phyloP scores from a whole-genome alignment of 1,140 invertebrate species.

The Dreissena rostriformis region DNA sequence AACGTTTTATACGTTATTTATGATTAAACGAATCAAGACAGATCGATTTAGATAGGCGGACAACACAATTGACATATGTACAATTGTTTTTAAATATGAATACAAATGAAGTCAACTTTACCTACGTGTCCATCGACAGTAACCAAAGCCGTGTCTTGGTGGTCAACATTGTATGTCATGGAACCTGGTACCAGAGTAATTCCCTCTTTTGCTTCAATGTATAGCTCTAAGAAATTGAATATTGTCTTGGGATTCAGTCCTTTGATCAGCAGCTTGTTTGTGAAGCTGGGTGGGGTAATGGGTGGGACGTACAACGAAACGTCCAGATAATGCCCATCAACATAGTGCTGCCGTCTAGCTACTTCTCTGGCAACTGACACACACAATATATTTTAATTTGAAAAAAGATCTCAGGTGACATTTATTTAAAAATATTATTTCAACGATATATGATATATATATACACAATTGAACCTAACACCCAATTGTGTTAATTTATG shows the following conservation, averaged over 20 bases:
- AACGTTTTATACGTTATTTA: too few species aligned
- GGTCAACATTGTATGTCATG: background rate
- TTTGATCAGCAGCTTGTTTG: conserved; percentile 35
- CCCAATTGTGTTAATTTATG: too few species aligned
- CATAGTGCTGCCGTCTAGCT: background rate
- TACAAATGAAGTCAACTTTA: too few species aligned
- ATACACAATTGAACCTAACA: too few species aligned
- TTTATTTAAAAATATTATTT: too few species aligned
- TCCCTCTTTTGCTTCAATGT: conserved; percentile 19
- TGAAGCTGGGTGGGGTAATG: conserved; percentile 8
- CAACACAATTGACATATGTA: too few species aligned
- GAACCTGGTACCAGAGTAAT: background rate
- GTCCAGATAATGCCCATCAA: conserved; percentile 22
- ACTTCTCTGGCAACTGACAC: conserved; percentile 33
- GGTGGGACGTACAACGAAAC: conserved; percentile 22
- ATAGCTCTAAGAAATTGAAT: conserved; percentile 31
- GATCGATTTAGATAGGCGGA: too few species aligned
- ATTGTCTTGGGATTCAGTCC: conserved; percentile 39
- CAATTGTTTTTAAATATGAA: too few species aligned
- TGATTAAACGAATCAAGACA: too few species aligned
- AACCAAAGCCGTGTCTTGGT: conserved; percentile 11
- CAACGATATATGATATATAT: too few species aligned
- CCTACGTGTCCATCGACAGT: conserved; percentile 5
- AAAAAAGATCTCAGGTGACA: background rate
- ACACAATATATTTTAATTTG: background rate